Evolutionary conservation across 2,797 vertebrate genomes (phyloP).

Genomic region (Diplodus puntazzo): DNA sequence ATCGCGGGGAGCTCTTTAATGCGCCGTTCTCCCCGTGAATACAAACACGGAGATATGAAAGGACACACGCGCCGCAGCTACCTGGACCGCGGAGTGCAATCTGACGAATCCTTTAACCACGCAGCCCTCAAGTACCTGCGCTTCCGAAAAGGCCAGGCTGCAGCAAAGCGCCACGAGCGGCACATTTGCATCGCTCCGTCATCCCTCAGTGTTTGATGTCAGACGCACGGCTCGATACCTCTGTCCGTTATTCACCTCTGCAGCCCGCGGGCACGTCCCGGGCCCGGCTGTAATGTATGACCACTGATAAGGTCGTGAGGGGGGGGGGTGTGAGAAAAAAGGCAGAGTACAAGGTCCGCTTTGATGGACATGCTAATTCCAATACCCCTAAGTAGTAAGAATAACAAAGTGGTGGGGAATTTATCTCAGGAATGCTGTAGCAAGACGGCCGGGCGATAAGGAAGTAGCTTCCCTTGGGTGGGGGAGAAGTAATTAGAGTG

Average conservation of each 20-base stretch:
- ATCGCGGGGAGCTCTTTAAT: constrained; percentile 36
- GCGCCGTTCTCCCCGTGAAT: constrained; percentile 2
- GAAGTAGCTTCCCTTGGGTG: constrained; percentile 79
- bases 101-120: constrained; percentile 60
- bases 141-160: constrained; percentile 21
- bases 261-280: constrained; percentile 55
- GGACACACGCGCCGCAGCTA: constrained; percentile 27
- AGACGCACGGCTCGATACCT: constrained; percentile 57
- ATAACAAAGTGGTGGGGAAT: constrained; percentile 84
- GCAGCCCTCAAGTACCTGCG: constrained; percentile 57
- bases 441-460: constrained; percentile 82
- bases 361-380: constrained; percentile 84
- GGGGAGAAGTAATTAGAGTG: constrained; percentile 81
- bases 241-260: constrained; percentile 67
- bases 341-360: constrained; percentile 77
- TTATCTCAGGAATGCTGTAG: constrained; percentile 85
- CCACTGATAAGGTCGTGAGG: constrained; percentile 72
- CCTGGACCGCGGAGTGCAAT: constrained; percentile 47
- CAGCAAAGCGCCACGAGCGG: constrained; percentile 21
- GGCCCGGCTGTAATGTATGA: constrained; percentile 71
- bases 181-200: constrained; percentile 61
- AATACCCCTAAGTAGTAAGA: constrained; percentile 83
- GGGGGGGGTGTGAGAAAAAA: constrained; percentile 59
- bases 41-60: constrained; percentile 32
- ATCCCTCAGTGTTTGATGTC: constrained; percentile 62